A percentile compares a stretch with the other conserved stretches of the same genome.
Evolutionary conservation across 2,113 vertebrate genomes (phyloP).

Genomic region (Lophochroa leadbeateri): DNA sequence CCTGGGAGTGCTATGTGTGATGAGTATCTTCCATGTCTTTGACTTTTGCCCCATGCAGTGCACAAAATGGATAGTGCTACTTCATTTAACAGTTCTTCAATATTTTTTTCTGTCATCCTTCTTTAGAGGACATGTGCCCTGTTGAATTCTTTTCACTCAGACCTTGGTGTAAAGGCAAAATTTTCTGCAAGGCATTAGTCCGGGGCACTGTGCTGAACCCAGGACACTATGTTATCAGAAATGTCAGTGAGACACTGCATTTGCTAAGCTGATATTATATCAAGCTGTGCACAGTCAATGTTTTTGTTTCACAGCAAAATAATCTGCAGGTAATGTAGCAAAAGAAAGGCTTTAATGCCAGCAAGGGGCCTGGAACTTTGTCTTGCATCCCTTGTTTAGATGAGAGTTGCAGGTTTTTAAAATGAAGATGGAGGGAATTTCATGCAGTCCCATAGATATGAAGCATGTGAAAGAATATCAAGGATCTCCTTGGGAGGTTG

Average conservation of each 20-base stretch:
- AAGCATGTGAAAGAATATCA: not conserved
- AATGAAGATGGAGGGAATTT: not conserved
- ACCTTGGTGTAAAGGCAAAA: not conserved
- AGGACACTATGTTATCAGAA: not conserved
- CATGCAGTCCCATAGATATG: not conserved
- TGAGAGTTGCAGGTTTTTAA: not conserved
- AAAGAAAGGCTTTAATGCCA: not conserved
- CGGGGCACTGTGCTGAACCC: not conserved
- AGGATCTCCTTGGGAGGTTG: not conserved
- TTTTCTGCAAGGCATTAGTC: not conserved
- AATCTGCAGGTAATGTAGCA: not conserved
- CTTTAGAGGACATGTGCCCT: not conserved
- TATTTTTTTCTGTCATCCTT: not conserved
- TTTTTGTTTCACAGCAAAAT: not conserved
- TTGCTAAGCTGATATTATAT: not conserved
- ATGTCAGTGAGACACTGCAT: not conserved
- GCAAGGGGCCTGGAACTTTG: not conserved
- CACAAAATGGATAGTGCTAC: not conserved
- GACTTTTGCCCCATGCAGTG: not conserved
- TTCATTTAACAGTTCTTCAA: not conserved
- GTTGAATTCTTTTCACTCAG: not conserved
- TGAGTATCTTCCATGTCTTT: not conserved
- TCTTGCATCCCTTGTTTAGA: not conserved
- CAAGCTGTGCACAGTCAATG: not conserved
- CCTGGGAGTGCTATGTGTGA: not conserved